A percentile compares a stretch with the other conserved stretches of the same genome.
Evolutionary conservation across 2,113 vertebrate species (phyloP).

Genomic region (Columbina picui): DNA sequence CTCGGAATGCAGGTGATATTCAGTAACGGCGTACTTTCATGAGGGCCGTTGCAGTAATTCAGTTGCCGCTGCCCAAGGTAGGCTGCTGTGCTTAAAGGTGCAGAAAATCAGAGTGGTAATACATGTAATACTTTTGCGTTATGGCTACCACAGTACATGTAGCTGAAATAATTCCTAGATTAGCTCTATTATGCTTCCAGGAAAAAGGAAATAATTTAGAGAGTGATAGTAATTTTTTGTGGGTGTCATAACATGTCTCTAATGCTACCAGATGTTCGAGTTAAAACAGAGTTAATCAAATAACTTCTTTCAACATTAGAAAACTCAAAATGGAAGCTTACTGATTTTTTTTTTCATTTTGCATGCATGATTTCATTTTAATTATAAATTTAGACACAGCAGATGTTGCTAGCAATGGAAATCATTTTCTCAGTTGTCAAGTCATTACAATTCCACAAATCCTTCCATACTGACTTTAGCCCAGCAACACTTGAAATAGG

Average conservation of each 20-base stretch:
- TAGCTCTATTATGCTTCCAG: not conserved
- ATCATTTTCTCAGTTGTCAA: not conserved
- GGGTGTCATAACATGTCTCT: not conserved
- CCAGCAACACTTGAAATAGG: not conserved
- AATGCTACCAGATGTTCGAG: slow-evolving; percentile 48
- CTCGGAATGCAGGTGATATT: not conserved
- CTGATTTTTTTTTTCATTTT: slow-evolving; percentile 34
- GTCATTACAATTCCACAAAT: slow-evolving; percentile 5
- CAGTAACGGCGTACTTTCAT: not conserved
- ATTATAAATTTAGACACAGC: slow-evolving; percentile 67
- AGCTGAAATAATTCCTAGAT: not conserved
- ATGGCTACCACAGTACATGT: not conserved
- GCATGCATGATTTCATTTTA: slow-evolving; percentile 61
- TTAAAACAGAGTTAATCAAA: slow-evolving; percentile 62
- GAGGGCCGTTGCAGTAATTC: not conserved
- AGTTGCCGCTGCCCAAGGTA: not conserved
- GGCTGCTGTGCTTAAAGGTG: not conserved
- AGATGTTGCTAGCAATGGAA: slow-evolving; percentile 62
- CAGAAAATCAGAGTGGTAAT: not conserved
- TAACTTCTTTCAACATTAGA: slow-evolving; percentile 15
- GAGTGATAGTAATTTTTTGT: not conserved
- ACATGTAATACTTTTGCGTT: not conserved
- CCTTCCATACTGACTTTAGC: slow-evolving; percentile 6
- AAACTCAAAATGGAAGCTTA: slow-evolving; percentile 39
- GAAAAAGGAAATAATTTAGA: not conserved